Evolutionary conservation across 2,888 invertebrate species (phyloP), one percentile per base, ranked within the genome.

Genomic region (Diaperis boleti): DNA sequence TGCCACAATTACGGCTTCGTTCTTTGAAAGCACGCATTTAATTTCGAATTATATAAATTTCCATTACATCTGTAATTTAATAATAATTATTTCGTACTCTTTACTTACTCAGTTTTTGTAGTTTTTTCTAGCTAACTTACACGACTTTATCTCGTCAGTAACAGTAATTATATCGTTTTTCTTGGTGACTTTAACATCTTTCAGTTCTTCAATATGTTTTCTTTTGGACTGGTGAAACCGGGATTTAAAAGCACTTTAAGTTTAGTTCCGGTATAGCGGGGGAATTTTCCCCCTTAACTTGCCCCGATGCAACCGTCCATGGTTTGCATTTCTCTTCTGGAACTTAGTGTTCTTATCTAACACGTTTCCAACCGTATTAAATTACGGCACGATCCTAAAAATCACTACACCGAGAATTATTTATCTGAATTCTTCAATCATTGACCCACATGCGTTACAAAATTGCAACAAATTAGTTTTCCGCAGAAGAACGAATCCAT

Each of bases 361-460:
- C n/a, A 26, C 26, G 6, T n/a, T 2, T 6, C n/a, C 8, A 26
- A 26, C 26, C 26, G 26, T 26, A 8, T 4, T 6, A 26, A 26
- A 26, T 26, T 26, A 26, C 26, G n/a, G 26, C 26, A 26, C 6
- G n/a, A 26, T 8, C 26, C 26, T 26, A 6, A 26, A 26, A 26
- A 26, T 33, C 2, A 11, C 33, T 37, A 37, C 52, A 52, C 20
- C 22, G 11, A 37, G 37, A 22, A 52, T 41, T 20, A 54, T 54
- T 22, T 29, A 41, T 54, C 31, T 10, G 29, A 22, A 41, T 54
- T 54, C 42, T 10, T 42, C 31, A 14, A 41, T 37, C n/a, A n/a
- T 29, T 54, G 54, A 54, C 54, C 54, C 39, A 54, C 26, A 54
- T 54, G 22, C 41, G 20, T 41, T 17, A 41, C 22, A 26, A 54